Evolutionary conservation across 2,888 invertebrate genomes (phyloP).

Genomic region (Napeogenes sylphis): DNA sequence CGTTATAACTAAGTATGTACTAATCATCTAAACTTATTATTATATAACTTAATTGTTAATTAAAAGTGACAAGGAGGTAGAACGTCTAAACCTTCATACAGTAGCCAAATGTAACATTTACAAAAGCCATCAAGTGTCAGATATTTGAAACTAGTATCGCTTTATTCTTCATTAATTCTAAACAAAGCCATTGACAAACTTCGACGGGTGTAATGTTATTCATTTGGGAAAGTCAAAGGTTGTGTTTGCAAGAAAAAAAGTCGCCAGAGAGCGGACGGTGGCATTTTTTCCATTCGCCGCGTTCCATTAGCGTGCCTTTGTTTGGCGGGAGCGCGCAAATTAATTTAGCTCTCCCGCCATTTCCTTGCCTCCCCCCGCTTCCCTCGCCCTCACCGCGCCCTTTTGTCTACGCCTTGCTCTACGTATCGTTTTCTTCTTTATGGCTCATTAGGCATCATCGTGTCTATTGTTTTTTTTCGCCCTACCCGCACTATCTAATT

Average conservation of each 20-base stretch:
- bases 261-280: conserved; percentile 76
- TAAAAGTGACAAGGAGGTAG: too few relatives aligned
- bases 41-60: too few relatives aligned
- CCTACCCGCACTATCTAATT: conserved; percentile 70
- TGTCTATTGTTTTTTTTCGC: conserved; percentile 74
- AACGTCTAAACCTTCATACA: too few relatives aligned
- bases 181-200: conserved; percentile 57
- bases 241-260: conserved; percentile 71
- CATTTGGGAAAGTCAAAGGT: conserved; percentile 77
- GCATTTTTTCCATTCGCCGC: conserved; percentile 79
- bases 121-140: conserved; percentile 15
- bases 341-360: conserved; percentile 78
- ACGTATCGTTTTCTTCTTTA: conserved; percentile 79
- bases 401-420: conserved; percentile 77
- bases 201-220: conserved; percentile 75
- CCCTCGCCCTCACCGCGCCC: conserved; percentile 53
- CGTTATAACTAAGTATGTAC: too few relatives aligned
- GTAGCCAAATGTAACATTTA: background rate
- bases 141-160: conserved; percentile 13
- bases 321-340: conserved; percentile 78
- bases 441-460: conserved; percentile 77
- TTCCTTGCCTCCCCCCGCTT: conserved; percentile 64
- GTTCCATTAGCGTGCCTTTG: conserved; percentile 79
- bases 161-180: conserved; percentile 28
- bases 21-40: too few relatives aligned